Percentiles rank a stretch among this genome's conserved stretches.
phyloP scores from a whole-genome alignment of 1,140 invertebrate genomes.

The Drosophila kepulauana region DNA sequence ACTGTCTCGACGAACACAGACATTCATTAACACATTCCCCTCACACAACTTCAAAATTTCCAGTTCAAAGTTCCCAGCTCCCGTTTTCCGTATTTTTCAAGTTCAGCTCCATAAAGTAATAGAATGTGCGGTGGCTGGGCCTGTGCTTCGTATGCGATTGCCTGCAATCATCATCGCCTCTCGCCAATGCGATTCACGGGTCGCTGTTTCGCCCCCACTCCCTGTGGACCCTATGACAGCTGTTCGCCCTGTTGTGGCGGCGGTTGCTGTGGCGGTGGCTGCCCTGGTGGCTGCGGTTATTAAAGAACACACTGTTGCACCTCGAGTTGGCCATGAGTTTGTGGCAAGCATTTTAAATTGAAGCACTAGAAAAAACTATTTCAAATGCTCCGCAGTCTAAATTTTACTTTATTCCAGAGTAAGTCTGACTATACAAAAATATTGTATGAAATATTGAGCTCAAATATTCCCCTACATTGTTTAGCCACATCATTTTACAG shows the following conservation, averaged over 20 bases:
- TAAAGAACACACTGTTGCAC: neutral
- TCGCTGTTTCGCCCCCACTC: conserved; percentile 61
- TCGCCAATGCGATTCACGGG: conserved; percentile 65
- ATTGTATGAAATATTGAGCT: neutral
- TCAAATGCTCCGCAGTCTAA: neutral
- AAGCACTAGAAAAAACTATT: no score
- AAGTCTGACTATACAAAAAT: neutral
- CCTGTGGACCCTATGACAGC: conserved; percentile 58
- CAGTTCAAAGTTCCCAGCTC: neutral
- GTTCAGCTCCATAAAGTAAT: neutral
- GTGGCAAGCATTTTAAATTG: no score
- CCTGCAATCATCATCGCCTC: conserved; percentile 63
- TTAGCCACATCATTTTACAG: neutral
- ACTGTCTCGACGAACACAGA: conserved; percentile 22
- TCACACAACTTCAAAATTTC: conserved; percentile 15
- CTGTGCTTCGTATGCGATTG: conserved; percentile 61
- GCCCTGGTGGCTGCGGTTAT: conserved; percentile 15
- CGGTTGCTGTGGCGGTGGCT: conserved; percentile 33
- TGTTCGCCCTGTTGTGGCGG: conserved; percentile 45
- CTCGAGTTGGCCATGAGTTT: conserved; percentile 26
- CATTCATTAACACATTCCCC: conserved; percentile 40
- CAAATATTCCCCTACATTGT: neutral
- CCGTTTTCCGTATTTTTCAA: no score
- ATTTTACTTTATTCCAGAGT: conserved; percentile 17
- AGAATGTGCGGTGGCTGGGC: conserved; percentile 76